Evolutionary conservation across 2,888 invertebrate species (phyloP), one percentile per base, ranked within the genome.

Genomic region (Sialis lutaria): DNA sequence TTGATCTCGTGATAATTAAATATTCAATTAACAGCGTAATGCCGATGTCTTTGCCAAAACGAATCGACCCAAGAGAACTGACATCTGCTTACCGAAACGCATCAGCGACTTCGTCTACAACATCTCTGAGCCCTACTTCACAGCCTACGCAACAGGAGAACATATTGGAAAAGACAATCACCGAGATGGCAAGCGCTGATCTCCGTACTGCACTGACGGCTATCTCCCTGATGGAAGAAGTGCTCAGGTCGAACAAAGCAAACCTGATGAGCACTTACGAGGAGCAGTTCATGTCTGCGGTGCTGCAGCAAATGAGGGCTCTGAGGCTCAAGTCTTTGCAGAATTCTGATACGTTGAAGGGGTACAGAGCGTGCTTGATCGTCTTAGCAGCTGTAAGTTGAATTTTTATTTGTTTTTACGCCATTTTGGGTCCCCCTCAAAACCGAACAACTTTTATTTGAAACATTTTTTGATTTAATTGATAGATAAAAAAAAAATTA

Each of bases 181-280:
- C 73, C 35, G 77, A 78, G 51, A 75, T 84, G 51, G 74, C 76
- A 39, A 77, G 74, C 58, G 64, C 72, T 9, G 79, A 83, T 56
- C 68, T 79, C 6, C 62, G 70, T 6, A 69, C 69, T 42, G 76
- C 80, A 0, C 58, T 68, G 10, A 64, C 64, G 51, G 82, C 85
- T 1, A 67, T 86, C 50, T 75, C 76, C 1, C 76, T 80, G 57
- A 74, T 87, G 55, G 82, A 84, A 48, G 75, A 76, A 51, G 75
- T 83, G 50, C 58, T 83, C 42, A 65, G 65, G 44, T 67, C 71
- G 0, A 69, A 70, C 0, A 69, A 70, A 41, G 68, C 69, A 6
- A 65, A 64, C 1, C 63, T 69, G 41, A 61, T 76, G 51, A 58
- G 60, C 0, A 69, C 72, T 44, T 74, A 81, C 60, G 78, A 82